Evolutionary conservation across 2,888 invertebrate species (phyloP).

Genomic region (Labia minor): DNA sequence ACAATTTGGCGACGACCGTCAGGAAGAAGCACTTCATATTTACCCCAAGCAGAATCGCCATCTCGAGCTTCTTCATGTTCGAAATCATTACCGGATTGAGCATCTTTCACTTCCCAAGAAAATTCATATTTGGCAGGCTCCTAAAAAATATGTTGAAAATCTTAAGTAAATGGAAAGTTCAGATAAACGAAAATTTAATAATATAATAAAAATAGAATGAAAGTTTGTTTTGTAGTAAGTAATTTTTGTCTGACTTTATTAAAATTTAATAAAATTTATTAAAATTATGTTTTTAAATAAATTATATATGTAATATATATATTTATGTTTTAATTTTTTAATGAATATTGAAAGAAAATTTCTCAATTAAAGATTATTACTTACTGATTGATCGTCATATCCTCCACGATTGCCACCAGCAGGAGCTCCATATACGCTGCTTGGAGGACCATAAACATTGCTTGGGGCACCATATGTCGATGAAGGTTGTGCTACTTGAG

Average conservation of each 20-base stretch:
- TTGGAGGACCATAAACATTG: constrained; percentile 22
- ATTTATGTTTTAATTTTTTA: too few relatives aligned
- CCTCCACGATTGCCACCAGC: not conserved
- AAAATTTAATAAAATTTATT: too few relatives aligned
- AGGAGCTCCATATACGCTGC: constrained; percentile 39
- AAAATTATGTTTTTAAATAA: too few relatives aligned
- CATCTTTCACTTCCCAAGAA: constrained; percentile 35
- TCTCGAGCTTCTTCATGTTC: constrained; percentile 36
- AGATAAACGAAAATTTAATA: too few relatives aligned
- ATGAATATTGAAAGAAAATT: too few relatives aligned
- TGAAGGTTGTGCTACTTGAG: constrained; percentile 14
- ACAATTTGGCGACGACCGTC: constrained; percentile 46
- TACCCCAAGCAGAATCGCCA: constrained; percentile 36
- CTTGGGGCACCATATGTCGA: constrained; percentile 17
- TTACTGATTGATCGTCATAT: constrained; percentile 22
- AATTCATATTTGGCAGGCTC: constrained; percentile 34
- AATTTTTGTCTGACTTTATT: too few relatives aligned
- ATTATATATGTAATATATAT: too few relatives aligned
- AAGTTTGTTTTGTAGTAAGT: too few relatives aligned
- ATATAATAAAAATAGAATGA: too few relatives aligned
- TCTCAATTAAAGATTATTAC: too few relatives aligned
- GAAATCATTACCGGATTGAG: constrained; percentile 35
- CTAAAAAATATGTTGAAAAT: constrained; percentile 26
- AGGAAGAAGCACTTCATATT: constrained; percentile 36
- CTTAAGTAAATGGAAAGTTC: too few relatives aligned